A percentile compares a stretch with the other conserved stretches of the same genome.
Conservation (phyloP, 1,140 invertebrate species). For the Zophobas atratus region DNA sequence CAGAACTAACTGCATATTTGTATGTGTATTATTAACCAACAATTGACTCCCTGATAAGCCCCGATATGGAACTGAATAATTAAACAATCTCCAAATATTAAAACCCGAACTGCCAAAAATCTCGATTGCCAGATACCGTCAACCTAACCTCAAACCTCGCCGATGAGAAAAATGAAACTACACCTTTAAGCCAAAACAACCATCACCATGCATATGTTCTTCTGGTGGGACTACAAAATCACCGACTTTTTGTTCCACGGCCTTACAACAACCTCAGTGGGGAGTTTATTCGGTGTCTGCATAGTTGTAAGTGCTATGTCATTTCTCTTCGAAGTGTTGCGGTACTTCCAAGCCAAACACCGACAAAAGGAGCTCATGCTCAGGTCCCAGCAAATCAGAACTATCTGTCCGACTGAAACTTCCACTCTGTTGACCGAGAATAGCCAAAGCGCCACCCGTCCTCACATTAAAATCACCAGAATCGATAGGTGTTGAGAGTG, state of each 20-base stretch:
- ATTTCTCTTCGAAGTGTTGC: slow-evolving; percentile 65
- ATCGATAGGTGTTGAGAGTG: slow-evolving; percentile 55
- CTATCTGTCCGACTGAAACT: slow-evolving; percentile 63
- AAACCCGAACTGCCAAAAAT: too few species aligned
- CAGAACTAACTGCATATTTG: too few species aligned
- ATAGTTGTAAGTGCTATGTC: slow-evolving; percentile 60
- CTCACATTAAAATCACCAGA: slow-evolving; percentile 56
- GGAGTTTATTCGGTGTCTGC: slow-evolving; percentile 61
- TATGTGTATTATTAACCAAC: too few species aligned
- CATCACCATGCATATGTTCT: slow-evolving; percentile 48
- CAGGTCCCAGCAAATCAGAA: slow-evolving; percentile 62
- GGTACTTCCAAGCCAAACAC: slow-evolving; percentile 65
- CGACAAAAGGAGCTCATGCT: slow-evolving; percentile 63
- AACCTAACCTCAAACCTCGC: neutral
- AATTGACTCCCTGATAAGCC: too few species aligned
- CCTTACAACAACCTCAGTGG: slow-evolving; percentile 57
- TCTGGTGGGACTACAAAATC: slow-evolving; percentile 64
- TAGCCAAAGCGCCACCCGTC: slow-evolving; percentile 41
- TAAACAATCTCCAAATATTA: too few species aligned
- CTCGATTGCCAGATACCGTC: too few species aligned
- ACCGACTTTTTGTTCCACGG: slow-evolving; percentile 64
- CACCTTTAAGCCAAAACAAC: too few species aligned
- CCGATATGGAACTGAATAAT: too few species aligned
- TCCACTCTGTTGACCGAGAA: slow-evolving; percentile 55
- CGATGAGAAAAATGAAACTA: too few species aligned